These are phyloP conservation scores for Caenorhabditis panamensis DNA, from an alignment of 2,888 invertebrate species.

Conservation along the genomic window DNA sequence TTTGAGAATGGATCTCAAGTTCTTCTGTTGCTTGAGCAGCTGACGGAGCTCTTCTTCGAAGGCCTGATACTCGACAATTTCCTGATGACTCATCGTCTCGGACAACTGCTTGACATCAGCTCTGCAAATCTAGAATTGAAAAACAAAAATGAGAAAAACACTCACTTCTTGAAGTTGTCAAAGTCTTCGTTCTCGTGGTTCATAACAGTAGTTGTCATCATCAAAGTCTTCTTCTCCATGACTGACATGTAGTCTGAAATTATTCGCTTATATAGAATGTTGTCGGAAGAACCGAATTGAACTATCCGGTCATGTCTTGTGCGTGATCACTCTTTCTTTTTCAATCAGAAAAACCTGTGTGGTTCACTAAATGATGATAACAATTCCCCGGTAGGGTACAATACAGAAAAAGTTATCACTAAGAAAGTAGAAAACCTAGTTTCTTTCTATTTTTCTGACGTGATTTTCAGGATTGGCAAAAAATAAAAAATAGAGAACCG, in stretches of 20 bases:
- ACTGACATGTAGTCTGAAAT: slow-evolving; percentile 67
- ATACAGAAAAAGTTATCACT: neutral
- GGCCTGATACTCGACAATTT: slow-evolving; percentile 55
- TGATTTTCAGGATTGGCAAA: slow-evolving; percentile 1
- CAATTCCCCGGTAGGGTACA: neutral
- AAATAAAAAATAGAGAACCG: neutral
- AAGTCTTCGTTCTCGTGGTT: slow-evolving; percentile 26
- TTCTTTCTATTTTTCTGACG: neutral
- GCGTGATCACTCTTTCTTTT: slow-evolving; percentile 23
- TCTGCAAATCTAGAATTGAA: slow-evolving; percentile 42
- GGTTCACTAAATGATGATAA: slow-evolving; percentile 10
- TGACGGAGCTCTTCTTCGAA: slow-evolving; percentile 67
- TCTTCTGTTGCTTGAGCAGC: slow-evolving; percentile 68
- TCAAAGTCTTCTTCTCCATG: slow-evolving; percentile 65
- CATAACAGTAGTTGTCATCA: slow-evolving; percentile 28
- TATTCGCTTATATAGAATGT: slow-evolving; percentile 1
- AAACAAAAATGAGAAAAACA: neutral
- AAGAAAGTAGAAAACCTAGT: neutral
- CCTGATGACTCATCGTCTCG: slow-evolving; percentile 53
- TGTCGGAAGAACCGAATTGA: slow-evolving; percentile 7
- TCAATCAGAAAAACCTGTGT: slow-evolving; percentile 31
- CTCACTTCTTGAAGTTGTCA: slow-evolving; percentile 43
- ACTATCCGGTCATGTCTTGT: slow-evolving; percentile 54
- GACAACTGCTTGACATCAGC: slow-evolving; percentile 51
- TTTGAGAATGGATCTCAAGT: slow-evolving; percentile 65